phyloP scores from a whole-genome alignment of 2,888 invertebrate species.

The Ptychoptera contaminata region DNA sequence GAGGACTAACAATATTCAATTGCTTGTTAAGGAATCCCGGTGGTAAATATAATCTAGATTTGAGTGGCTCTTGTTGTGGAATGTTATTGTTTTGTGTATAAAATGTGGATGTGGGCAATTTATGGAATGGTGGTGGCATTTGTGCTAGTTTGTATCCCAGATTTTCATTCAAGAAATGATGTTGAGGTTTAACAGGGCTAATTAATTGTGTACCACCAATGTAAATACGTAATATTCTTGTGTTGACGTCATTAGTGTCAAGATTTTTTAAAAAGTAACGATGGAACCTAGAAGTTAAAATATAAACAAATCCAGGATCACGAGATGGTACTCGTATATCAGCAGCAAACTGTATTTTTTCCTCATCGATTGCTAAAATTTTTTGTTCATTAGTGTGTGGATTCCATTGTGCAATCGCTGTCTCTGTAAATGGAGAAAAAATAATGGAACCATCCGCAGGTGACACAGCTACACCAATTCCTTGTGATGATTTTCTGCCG shows the following conservation, averaged over 20 bases:
- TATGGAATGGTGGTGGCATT: background rate
- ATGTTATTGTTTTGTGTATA: background rate
- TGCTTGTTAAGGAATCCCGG: no score
- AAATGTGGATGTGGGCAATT: background rate
- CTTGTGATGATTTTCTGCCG: conserved; percentile 73
- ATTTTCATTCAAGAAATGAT: background rate
- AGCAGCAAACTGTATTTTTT: conserved; percentile 60
- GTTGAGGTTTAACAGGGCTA: background rate
- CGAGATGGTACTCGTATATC: conserved; percentile 52
- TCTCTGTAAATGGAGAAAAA: conserved; percentile 66
- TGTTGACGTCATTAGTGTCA: conserved; percentile 50
- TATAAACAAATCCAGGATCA: conserved; percentile 59
- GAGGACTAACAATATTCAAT: no score
- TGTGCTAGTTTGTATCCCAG: background rate
- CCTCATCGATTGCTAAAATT: conserved; percentile 53
- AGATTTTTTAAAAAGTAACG: conserved; percentile 58
- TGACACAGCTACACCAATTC: conserved; percentile 56
- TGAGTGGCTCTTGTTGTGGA: background rate
- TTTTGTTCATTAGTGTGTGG: conserved; percentile 55
- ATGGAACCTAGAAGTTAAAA: conserved; percentile 60
- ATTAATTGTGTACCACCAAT: background rate
- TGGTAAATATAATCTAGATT: background rate
- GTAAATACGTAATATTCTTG: conserved; percentile 49
- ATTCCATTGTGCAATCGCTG: conserved; percentile 67
- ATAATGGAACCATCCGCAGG: conserved; percentile 55